phyloP scores from a whole-genome alignment of 2,797 vertebrate genomes.

The Carapus acus region DNA sequence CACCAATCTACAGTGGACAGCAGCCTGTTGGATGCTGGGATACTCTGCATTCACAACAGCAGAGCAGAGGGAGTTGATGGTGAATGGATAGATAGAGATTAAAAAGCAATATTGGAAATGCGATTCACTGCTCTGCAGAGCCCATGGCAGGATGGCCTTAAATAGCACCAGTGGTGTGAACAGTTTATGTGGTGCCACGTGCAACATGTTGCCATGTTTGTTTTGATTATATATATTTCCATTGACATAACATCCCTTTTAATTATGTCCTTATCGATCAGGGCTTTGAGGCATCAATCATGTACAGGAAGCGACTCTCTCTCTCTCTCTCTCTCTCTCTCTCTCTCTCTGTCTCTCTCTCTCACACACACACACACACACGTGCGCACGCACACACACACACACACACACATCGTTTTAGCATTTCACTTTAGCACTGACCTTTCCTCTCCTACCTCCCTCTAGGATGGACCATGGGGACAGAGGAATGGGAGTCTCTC shows the following conservation, averaged over 20 bases:
- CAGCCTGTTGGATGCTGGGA: too few relatives aligned
- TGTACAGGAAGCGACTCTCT: constrained; percentile 40
- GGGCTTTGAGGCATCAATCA: constrained; percentile 38
- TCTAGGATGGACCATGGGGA: constrained; percentile 82
- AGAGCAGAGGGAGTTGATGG: too few relatives aligned
- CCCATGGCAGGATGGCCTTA: constrained; percentile 10
- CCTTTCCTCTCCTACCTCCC: constrained; percentile 4
- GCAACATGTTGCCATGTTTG: constrained; percentile 37
- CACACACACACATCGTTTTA: constrained; percentile 1
- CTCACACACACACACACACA: too few relatives aligned
- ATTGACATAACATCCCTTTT: constrained; percentile 54
- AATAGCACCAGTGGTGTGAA: constrained; percentile 25
- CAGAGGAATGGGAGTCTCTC: constrained; percentile 67
- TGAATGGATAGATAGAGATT: too few relatives aligned
- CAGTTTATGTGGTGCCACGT: constrained; percentile 38
- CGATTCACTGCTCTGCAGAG: not conserved
- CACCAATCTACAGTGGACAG: too few relatives aligned
- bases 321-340: too few relatives aligned
- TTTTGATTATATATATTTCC: constrained; percentile 66
- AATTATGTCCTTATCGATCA: constrained; percentile 74
- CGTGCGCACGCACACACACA: constrained; percentile 6
- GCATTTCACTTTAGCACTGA: not conserved
- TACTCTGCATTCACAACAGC: too few relatives aligned
- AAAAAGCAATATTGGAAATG: not conserved
- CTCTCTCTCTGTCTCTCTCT: too few relatives aligned